Evolutionary conservation across 2,113 vertebrate species (phyloP), one percentile per base, ranked within the genome.

Genomic region (Oncorhynchus gorbuscha): DNA sequence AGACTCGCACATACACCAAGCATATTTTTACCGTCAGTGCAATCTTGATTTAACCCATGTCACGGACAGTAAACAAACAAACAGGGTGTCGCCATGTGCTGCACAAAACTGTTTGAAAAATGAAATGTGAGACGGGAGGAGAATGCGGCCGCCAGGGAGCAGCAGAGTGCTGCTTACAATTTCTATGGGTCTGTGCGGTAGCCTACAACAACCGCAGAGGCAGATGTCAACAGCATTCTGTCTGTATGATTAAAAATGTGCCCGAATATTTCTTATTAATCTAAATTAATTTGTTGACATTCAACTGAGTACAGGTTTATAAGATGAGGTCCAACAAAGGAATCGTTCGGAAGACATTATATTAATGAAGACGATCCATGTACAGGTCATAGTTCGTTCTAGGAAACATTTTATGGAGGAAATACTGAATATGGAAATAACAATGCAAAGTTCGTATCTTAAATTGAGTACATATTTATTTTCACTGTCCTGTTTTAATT

Each of bases 11-110:
- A 48, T 13, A 48, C 24, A 48, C 58, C 49, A 71, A 73, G 69
- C 74, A 70, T 64, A 28, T 75, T 72, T 73, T 68, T 70, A 48
- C 65, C 58, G 79, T 64, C 67, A 68, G 45, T 45, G 73, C 76
- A 81, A 84, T 81, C 79, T 76, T 79, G 59, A 72, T 79, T 84
- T 78, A 85, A 83, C 76, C 69, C 77, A 72, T 68, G 71, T 65
- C 70, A 22, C 64, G 86, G 88, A 87, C 88, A 85, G 76, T 73
- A 88, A 88, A 92, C 89, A 90, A 88, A 92, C 89, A 90, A 92
- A 91, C 90, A 87, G 80, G 71, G 30, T 77, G 71, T 77, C 76
- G 81, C 87, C 90, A 91, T 90, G 90, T 92, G 92, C 79, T 77
- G 74, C 64, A 84, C 92, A 91, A 90, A 91, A 90, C 90, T 92